phyloP scores from a whole-genome alignment of 2,113 vertebrate genomes.

The Dendrocopos noguchii region DNA sequence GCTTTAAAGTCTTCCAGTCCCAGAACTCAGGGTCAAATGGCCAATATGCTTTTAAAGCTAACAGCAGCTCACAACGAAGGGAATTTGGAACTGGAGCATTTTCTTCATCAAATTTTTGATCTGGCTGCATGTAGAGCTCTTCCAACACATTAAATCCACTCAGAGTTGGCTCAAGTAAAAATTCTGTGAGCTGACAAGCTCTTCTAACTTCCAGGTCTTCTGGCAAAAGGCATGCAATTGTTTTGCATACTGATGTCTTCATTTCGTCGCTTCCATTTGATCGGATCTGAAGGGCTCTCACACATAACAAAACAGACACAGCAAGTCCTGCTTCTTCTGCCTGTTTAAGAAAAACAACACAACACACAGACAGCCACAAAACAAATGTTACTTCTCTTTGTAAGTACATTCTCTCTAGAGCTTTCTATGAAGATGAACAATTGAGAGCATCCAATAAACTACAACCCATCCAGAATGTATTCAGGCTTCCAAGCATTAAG shows the following conservation, averaged over 20 bases:
- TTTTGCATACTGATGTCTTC: constrained; percentile 93
- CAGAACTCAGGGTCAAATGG: constrained; percentile 98
- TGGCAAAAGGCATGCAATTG: constrained; percentile 89
- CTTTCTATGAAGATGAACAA: background rate
- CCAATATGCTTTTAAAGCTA: constrained; percentile 96
- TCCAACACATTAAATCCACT: constrained; percentile 86
- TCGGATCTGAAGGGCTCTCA: constrained; percentile 94
- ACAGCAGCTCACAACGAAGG: constrained; percentile 92
- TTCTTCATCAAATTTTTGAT: constrained; percentile 95
- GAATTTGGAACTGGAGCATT: constrained; percentile 92
- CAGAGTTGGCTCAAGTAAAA: constrained; percentile 87
- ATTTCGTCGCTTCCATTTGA: constrained; percentile 87
- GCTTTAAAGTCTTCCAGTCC: constrained; percentile 98
- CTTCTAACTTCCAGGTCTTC: constrained; percentile 94
- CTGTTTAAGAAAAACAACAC: constrained; percentile 51
- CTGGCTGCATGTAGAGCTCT: constrained; percentile 90
- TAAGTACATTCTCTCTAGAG: background rate
- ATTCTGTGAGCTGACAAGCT: constrained; percentile 95
- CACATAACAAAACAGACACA: constrained; percentile 90
- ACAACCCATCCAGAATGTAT: background rate
- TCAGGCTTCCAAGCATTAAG: background rate
- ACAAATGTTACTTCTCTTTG: background rate
- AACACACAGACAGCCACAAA: background rate
- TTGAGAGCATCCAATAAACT: background rate
- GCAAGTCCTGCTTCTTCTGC: constrained; percentile 87